Base-by-base conservation (phyloP, 1,140 invertebrate species). In the Drosophila sp. region DNA sequence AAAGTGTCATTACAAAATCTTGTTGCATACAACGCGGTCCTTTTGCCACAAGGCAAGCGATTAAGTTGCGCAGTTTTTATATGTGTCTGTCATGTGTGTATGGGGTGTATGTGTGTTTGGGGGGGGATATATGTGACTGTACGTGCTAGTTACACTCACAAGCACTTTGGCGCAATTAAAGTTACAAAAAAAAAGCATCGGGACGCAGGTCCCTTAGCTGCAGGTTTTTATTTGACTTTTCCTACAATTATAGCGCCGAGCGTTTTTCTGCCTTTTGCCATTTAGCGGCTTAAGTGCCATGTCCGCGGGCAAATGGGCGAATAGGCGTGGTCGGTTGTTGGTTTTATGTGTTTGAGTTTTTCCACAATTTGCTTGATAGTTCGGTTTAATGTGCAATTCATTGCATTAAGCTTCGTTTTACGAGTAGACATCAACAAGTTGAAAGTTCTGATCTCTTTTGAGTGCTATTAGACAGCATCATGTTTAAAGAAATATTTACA, bases 101-200 rank as follows among this genome's bases (percentile, higher is more conserved):
- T 25, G 21, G 21, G 1, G 21, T 21, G 21, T 21, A 21, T 4
- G 21, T 21, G 21, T 21, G 21, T 21, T 1, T 21, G 21, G 1
- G 21, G 1, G 16, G 21, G 13, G 32, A 16, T n/a, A 38, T 71
- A 41, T 40, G 46, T 29, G 14, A 32, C 54, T 38, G 34, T 29
- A 21, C n/a, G 40, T 53, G 36, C 25, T 16, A 32, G 46, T 32
- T 36, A 53, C 46, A 72, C 32, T 61, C 25, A 32, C 32, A n/a
- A 61, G 59, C 73, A 74, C 78, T 82, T 75, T 63, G 58, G 54
- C 18, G 58, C 59, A 76, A 78, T 83, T 79, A 76, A 83, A 83
- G 66, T 83, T 72, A 34, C 53, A 67, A 25, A 83, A 67, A 25
- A 83, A 69, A 56, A 72, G 70, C 76, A 50, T 46, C 56, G 70